A percentile compares a stretch with the other conserved stretches of the same genome.
These are phyloP conservation scores for Acanthosepion pharaonis DNA, from an alignment of 2,888 invertebrate species.

Conservation along the genomic window DNA sequence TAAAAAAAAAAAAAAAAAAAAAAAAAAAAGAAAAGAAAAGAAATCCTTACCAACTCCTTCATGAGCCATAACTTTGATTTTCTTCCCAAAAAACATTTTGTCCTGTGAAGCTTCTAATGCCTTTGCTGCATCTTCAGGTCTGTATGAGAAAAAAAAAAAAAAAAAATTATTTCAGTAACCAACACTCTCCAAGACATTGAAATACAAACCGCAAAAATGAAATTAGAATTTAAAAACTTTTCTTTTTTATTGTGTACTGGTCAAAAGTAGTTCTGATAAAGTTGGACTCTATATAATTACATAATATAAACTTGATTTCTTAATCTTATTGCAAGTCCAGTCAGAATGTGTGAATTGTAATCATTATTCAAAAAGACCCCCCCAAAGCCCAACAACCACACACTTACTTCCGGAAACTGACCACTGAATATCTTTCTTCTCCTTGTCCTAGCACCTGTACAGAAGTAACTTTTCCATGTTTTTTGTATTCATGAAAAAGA, in stretches of 20 bases:
- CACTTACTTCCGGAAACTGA: slow-evolving; percentile 90
- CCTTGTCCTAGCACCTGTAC: slow-evolving; percentile 94
- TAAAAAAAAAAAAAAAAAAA: slow-evolving; percentile 48
- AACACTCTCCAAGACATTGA: not conserved
- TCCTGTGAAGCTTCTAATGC: slow-evolving; percentile 96
- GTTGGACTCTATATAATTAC: too few relatives aligned
- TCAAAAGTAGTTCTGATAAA: too few relatives aligned
- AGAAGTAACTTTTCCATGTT: slow-evolving; percentile 96
- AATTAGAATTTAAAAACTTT: not conserved
- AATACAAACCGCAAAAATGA: not conserved
- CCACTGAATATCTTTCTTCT: slow-evolving; percentile 92
- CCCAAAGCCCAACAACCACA: too few relatives aligned
- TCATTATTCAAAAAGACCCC: too few relatives aligned
- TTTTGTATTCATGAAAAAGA: slow-evolving; percentile 98
- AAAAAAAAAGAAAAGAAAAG: slow-evolving; percentile 49
- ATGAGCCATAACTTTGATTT: slow-evolving; percentile 95
- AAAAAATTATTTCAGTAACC: too few relatives aligned
- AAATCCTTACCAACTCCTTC: slow-evolving; percentile 81
- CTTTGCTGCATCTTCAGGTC: slow-evolving; percentile 94
- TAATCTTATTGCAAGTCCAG: too few relatives aligned
- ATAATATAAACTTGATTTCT: too few relatives aligned
- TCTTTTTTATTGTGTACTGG: too few relatives aligned
- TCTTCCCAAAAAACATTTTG: slow-evolving; percentile 96
- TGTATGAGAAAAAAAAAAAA: slow-evolving; percentile 52
- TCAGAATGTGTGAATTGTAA: too few relatives aligned